phyloP scores from a whole-genome alignment of 2,888 invertebrate species.

The Metalampra italica region DNA sequence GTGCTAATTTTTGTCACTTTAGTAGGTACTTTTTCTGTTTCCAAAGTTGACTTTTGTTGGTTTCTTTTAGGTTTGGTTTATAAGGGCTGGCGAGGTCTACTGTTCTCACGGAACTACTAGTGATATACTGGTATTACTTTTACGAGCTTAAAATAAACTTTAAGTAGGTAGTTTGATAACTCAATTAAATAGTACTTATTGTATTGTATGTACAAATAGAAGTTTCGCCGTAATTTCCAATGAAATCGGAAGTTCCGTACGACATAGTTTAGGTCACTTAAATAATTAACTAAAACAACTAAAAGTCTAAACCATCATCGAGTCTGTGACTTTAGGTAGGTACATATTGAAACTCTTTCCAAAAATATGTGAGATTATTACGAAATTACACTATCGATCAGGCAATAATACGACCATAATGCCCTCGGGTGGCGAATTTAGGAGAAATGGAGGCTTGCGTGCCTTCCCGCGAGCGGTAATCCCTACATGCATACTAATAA shows the following conservation, averaged over 20 bases:
- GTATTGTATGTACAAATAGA: too few species aligned
- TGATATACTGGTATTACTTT: not conserved
- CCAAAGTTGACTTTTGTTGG: too few species aligned
- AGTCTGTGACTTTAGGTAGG: slow-evolving; percentile 26
- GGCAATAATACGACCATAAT: slow-evolving; percentile 62
- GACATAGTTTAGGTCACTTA: not conserved
- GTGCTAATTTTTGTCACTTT: too few species aligned
- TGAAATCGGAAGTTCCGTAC: too few species aligned
- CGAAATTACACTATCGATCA: slow-evolving; percentile 73
- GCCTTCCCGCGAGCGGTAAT: slow-evolving; percentile 55
- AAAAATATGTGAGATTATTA: slow-evolving; percentile 59
- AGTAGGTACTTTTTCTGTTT: too few species aligned
- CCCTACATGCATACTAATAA: slow-evolving; percentile 56
- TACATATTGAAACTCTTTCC: slow-evolving; percentile 18
- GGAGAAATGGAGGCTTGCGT: slow-evolving; percentile 70
- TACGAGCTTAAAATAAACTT: too few species aligned
- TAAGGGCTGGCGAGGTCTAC: too few species aligned
- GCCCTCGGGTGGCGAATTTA: slow-evolving; percentile 69
- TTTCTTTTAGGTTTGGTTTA: too few species aligned
- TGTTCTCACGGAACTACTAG: too few species aligned
- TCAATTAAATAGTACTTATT: too few species aligned
- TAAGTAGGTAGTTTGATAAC: too few species aligned
- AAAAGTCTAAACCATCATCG: slow-evolving; percentile 2
- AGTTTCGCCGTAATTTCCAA: not conserved
- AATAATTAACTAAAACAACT: not conserved